Evolutionary conservation across 1,140 invertebrate genomes (phyloP).

Genomic region (Cardiocondyla obscurior): DNA sequence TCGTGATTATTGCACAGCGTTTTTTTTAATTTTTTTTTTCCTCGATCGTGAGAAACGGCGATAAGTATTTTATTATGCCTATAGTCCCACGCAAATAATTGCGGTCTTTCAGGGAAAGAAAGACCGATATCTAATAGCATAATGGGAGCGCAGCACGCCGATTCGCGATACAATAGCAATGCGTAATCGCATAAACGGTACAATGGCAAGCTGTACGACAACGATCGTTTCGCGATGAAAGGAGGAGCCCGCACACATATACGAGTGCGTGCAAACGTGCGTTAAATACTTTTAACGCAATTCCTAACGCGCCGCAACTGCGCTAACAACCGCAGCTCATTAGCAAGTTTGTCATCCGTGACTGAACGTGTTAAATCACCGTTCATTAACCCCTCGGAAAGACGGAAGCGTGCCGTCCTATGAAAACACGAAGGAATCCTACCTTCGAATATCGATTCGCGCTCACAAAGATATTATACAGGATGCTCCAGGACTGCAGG

Average conservation of each 20-base stretch:
- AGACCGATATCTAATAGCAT: neutral
- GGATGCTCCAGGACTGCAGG: neutral
- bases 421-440: constrained; percentile 12
- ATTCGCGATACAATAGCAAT: constrained; percentile 15
- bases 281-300: constrained; percentile 28
- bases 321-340: constrained; percentile 43
- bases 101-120: neutral
- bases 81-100: neutral
- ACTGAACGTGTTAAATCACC: constrained; percentile 33
- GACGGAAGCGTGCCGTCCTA: constrained; percentile 22
- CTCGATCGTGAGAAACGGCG: neutral
- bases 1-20: neutral
- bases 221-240: constrained; percentile 21
- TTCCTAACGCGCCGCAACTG: neutral
- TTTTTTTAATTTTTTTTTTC: neutral
- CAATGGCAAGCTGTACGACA: neutral
- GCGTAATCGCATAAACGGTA: constrained; percentile 12
- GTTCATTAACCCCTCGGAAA: constrained; percentile 32
- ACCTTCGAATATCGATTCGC: constrained; percentile 19
- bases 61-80: neutral
- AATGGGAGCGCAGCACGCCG: neutral
- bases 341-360: constrained; percentile 48
- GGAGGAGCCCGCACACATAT: neutral
- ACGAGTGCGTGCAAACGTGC: neutral
- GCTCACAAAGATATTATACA: neutral